A percentile compares a stretch with the other conserved stretches of the same genome.
Evolutionary conservation across 2,113 vertebrate species (phyloP).

Genomic region (Ceyx margarethae): DNA sequence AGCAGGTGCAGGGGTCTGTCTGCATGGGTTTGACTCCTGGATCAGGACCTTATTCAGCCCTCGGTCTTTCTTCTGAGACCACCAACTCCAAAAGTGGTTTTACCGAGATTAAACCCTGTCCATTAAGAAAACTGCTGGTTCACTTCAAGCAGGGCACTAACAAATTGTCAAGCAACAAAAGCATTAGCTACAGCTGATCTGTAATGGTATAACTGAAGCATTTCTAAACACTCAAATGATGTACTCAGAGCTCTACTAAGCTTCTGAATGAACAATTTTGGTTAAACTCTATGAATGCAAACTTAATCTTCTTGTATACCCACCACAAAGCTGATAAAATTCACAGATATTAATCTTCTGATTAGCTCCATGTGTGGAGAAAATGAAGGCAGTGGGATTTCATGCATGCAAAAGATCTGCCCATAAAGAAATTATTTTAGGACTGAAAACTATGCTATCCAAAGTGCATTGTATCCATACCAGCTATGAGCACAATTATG

Average conservation of each 20-base stretch:
- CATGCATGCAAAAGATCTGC: not conserved
- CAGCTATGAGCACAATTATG: not conserved
- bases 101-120: slow-evolving; percentile 12
- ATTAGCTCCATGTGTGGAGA: not conserved
- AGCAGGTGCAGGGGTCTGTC: not conserved
- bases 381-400: not conserved
- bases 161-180: not conserved
- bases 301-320: not conserved
- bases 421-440: slow-evolving; percentile 44
- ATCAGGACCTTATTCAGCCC: not conserved
- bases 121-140: slow-evolving; percentile 40
- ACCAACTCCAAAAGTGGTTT: slow-evolving; percentile 7
- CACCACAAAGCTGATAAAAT: not conserved
- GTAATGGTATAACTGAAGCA: not conserved
- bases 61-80: slow-evolving; percentile 12
- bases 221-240: not conserved
- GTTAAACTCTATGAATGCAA: not conserved
- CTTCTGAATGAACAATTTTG: not conserved
- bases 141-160: slow-evolving; percentile 2
- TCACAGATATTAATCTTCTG: not conserved
- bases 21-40: slow-evolving; percentile 18
- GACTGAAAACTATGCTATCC: slow-evolving; percentile 18
- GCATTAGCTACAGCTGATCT: not conserved
- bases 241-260: not conserved
- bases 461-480: not conserved